Base-by-base conservation (phyloP, 1,140 invertebrate species). In the Papilio polytes region DNA sequence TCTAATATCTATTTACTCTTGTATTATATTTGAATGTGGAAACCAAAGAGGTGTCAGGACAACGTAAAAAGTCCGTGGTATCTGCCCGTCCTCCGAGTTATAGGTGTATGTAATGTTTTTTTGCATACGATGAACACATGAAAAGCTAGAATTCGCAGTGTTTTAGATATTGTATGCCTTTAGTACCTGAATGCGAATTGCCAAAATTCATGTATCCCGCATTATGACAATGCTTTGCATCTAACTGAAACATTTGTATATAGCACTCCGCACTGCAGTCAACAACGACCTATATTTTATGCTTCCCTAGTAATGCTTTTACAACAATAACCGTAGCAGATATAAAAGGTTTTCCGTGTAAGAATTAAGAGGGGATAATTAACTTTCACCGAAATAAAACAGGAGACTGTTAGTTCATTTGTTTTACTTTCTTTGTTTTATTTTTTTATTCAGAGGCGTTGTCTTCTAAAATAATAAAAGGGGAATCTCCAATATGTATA, bases 311-410 rank as follows among this genome's bases (percentile, higher is more conserved):
- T 15, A 48, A 56, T 15, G 59, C 59, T 63, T 31, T 56, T 59
- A 78, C 51, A 56, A 78, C 53, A 78, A 78, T 59, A 10, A 36
- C 18, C 31, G 53, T 59, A 78, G 26, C 26, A 77, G 31, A 20
- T 53, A 20, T 78, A 78, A 78, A 78, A 78, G 76, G 77, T 66
- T 78, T 78, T 78, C 56, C 41, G 77, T 78, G 77, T 78, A 36
- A 59, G 26, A 78, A 78, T 76, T 76, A 76, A 76, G 44, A 53
- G 73, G 9, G 41, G n/a, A 46, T 48, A 76, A 51, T 76, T 51
- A 46, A 20, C n/a, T 53, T 36, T 18, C 3, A 36, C 26, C 2
- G 20, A 26, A 66, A 66, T 31, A 66, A 66, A 26, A 59, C n/a
- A 12, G 63, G 22, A 66, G 1, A 18, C 51, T 7, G 18, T 53